Evolutionary conservation across 2,797 vertebrate species (phyloP), one percentile per base, ranked within the genome.

Genomic region (Varecia variegata): DNA sequence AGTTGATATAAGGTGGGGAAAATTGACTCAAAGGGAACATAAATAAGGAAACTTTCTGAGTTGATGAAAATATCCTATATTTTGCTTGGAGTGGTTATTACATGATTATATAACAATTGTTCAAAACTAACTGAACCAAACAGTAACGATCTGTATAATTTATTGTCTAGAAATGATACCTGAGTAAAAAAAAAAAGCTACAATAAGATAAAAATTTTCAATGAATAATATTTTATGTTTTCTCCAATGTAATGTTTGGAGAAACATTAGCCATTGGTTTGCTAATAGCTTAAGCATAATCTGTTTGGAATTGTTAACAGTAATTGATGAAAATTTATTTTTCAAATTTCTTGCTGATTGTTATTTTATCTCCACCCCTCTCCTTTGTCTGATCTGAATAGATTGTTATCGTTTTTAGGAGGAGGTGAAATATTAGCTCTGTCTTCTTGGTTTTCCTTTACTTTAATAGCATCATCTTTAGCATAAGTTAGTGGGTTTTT

Each of bases 161-260:
- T 88, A 45, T 79, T 96, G n/a, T 89, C 81, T 58, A 30, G 70
- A 86, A 94, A 91, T 88, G 54, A 62, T 81, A 58, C 30, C 8
- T 74, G 79, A 54, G 62, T 82, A 50, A 11, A 25, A 25, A 25
- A 56, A 94, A 35, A 32, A 68, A 67, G 32, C n/a, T 47, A 84
- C 90, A 92, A 76, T 76, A 93, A 82, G 76, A 56, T 83, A 50
- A 88, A 76, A 80, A 79, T 71, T 91, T 74, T 94, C 43, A 21
- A 20, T 21, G 38, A 70, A 71, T 4, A 38, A n/a, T 74, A 45
- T 74, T 94, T 83, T 83, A 23, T 35, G 54, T 86, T 25, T 74
- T 62, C 58, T 54, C 84, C 74, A 67, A 83, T 9, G 14, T 56
- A n/a, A 70, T 60, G 30, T 43, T 93, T 90, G 62, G 62, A n/a